Evolutionary conservation across 2,797 vertebrate genomes (phyloP), one percentile per base, ranked within the genome.

Genomic region (Margarornis squamiger): DNA sequence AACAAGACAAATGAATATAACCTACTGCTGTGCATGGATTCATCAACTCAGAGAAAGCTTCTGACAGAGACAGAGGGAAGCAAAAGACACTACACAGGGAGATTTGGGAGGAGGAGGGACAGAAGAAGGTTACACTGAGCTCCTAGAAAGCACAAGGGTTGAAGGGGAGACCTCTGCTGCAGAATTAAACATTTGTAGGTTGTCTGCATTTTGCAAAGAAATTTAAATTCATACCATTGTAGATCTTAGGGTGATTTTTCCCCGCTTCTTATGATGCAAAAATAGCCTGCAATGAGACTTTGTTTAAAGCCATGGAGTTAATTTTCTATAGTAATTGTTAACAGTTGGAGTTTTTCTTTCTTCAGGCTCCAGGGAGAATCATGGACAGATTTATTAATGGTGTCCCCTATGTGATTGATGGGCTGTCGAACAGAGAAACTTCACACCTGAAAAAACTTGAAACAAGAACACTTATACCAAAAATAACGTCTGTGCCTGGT

Each of bases 1-100:
- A 97, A 57, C 49, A 97, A 96, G 97, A 97, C 68, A 96, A 97
- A 97, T 97, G 91, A 93, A 93, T 96, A 87, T 90, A 97, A 94
- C 94, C 90, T 86, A 78, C 92, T 72, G 70, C 90, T 89, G 82
- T 11, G 67, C 83, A 71, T 88, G 92, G 95, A 93, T 97, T 95
- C 94, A 96, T 94, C 96, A 97, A 65, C 89, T 70, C 88, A 32
- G 71, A 80, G 75, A 95, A 91, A 88, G 91, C 73, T 77, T 82
- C 78, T 95, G 90, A 86, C 91, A 91, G 79, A 90, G 90, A 80
- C 52, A 77, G 62, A 73, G 49, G 48, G 45, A 74, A 57, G 54
- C 74, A 92, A 88, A 92, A 65, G 48, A 46, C 36, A 20, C 24
- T 48, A 38, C 57, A 58, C 1, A 2, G 91, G 65, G 48, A 90